Conservation (phyloP, 2,797 vertebrate genomes). For the Aldrovandia affinis region DNA sequence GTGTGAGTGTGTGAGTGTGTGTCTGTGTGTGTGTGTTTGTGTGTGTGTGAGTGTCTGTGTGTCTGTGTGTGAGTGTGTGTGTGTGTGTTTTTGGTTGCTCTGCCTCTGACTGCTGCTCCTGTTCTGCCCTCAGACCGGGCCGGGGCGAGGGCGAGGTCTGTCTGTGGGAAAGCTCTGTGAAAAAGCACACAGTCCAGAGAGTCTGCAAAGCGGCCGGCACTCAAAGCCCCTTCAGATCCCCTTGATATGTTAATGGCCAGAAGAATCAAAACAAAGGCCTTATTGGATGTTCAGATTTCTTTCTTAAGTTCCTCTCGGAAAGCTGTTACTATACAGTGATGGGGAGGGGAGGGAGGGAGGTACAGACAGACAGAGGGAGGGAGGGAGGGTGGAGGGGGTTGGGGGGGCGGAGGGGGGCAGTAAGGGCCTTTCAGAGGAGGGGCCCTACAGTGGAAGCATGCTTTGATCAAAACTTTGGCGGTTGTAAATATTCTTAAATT, state of each 20-base stretch:
- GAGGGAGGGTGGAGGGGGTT: background rate
- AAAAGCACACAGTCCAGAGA: conserved; percentile 26
- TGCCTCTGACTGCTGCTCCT: background rate
- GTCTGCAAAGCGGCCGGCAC: conserved; percentile 50
- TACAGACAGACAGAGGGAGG: background rate
- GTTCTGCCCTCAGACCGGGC: conserved; percentile 21
- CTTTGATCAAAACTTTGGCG: conserved; percentile 38
- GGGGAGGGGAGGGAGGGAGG: background rate
- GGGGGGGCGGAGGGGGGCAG: background rate
- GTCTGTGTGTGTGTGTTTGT: too few species aligned
- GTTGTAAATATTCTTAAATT: conserved; percentile 36
- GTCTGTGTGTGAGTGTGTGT: background rate
- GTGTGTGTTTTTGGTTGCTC: background rate
- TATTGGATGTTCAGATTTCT: conserved; percentile 40
- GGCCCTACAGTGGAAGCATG: conserved; percentile 15
- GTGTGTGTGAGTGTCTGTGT: background rate
- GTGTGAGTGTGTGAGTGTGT: too few species aligned
- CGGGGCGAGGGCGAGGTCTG: conserved; percentile 3
- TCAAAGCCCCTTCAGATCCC: conserved; percentile 54
- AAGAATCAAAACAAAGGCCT: conserved; percentile 66
- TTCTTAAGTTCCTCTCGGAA: conserved; percentile 28
- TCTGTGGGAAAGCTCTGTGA: conserved; percentile 36
- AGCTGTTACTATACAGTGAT: conserved; percentile 27
- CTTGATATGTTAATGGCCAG: conserved; percentile 70
- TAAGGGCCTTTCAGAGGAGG: background rate